Evolutionary conservation across 1,140 invertebrate genomes (phyloP).

Genomic region (Aphis gossypii): DNA sequence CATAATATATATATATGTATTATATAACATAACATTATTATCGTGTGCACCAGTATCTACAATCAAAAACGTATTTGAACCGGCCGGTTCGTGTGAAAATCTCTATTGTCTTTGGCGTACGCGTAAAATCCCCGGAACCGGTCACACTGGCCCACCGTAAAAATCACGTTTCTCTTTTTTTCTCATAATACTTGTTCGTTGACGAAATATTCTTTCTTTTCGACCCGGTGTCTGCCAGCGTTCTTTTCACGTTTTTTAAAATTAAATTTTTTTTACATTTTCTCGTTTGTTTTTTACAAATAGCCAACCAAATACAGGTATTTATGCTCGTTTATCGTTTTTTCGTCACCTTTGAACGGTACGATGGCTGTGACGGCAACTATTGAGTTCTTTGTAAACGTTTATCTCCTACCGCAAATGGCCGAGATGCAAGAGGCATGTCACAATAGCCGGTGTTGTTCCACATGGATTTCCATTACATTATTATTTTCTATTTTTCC

Average conservation of each 20-base stretch:
- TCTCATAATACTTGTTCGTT: slow-evolving; percentile 46
- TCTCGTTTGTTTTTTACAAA: not conserved
- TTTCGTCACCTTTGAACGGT: too few relatives aligned
- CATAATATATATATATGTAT: not conserved
- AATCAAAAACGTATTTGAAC: not conserved
- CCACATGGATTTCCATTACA: slow-evolving; percentile 18
- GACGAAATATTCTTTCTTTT: slow-evolving; percentile 46
- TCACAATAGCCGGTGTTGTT: not conserved
- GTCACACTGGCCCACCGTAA: slow-evolving; percentile 35
- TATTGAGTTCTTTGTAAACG: not conserved
- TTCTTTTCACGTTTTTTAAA: slow-evolving; percentile 37
- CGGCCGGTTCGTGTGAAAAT: not conserved
- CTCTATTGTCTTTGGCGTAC: slow-evolving; percentile 37
- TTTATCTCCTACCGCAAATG: not conserved
- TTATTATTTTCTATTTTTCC: not conserved
- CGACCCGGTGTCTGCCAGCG: slow-evolving; percentile 33
- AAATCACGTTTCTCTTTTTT: slow-evolving; percentile 53
- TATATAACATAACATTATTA: not conserved
- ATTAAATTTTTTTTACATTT: not conserved
- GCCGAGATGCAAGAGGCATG: not conserved
- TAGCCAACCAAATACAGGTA: not conserved
- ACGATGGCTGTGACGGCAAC: not conserved
- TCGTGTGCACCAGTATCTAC: not conserved
- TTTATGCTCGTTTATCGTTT: not conserved
- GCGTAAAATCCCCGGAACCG: not conserved